Base-by-base conservation (phyloP, 2,888 invertebrate genomes). In the Blastobasis lacticolella region DNA sequence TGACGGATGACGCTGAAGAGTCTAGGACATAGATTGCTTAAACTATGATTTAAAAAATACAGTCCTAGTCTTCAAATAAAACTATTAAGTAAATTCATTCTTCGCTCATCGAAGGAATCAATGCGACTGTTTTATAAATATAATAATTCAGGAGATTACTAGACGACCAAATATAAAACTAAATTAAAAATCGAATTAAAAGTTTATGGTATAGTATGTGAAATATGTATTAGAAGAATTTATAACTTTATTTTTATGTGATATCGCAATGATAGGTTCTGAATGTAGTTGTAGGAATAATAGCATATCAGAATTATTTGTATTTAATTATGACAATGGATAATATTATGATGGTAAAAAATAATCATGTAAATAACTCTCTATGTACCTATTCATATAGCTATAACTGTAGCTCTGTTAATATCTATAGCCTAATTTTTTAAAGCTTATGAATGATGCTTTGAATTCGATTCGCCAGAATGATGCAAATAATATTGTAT, bases 121-220 rank as follows among this genome's bases (percentile, higher is more conserved):
- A 23, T 23, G 23, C 23, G 23, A 23, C 23, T 23, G 3, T 23
- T 23, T 23, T 23, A 23, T 23, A 23, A 23, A 23, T 23, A 23
- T 23, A 23, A 23, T 23, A 23, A 42, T 42, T 42, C 5, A 41
- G n/a, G 66, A 69, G 69, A 76, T 73, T 76, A 70, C 64, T 58
- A 53, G 78, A 65, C 71, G 80, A 64, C 72, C 80, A 80, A 80
- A 79, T 80, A 70, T 59, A 52, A 58, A 55, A 55, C 56, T 59
- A 23, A 50, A 51, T 37, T 49, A 44, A 40, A 38, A 49, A n/a
- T 4, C n/a, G 4, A 46, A n/a, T 38, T 10, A 38, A 46, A n/a
- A 38, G 10, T 38, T 8, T 50, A 37, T 52, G 42, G 23, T 10
- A 46, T 37, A 37, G 9, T 10, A 36, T 36, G 37, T 40, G 7